A percentile compares a stretch with the other conserved stretches of the same genome.
These are phyloP conservation scores for Temnothorax longispinosus DNA, from an alignment of 1,140 invertebrate species.

Conservation along the genomic window DNA sequence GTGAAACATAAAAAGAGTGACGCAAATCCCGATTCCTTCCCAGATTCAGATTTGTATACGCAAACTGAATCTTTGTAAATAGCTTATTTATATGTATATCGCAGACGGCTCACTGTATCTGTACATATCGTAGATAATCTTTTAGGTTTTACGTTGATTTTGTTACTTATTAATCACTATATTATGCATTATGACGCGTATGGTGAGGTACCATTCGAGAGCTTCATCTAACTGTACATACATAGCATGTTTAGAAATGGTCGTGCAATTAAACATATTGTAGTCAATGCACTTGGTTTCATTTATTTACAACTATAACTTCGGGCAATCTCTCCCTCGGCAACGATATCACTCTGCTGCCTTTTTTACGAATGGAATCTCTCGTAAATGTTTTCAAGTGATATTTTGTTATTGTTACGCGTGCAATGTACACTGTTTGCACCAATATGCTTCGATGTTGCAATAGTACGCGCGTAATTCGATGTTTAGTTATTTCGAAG, in stretches of 20 bases:
- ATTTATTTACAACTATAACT: constrained; percentile 78
- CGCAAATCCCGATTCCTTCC: constrained; percentile 49
- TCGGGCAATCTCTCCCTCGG: constrained; percentile 22
- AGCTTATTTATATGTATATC: constrained; percentile 11
- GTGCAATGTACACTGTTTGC: neutral
- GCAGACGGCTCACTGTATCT: constrained; percentile 47
- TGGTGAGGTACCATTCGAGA: constrained; percentile 52
- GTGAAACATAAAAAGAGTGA: constrained; percentile 40
- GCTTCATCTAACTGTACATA: constrained; percentile 75
- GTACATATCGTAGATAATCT: constrained; percentile 50
- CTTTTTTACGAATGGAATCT: constrained; percentile 22
- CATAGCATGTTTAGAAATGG: constrained; percentile 77
- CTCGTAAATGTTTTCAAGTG: neutral
- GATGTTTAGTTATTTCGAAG: constrained; percentile 33
- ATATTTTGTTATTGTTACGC: constrained; percentile 9
- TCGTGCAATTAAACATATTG: constrained; percentile 78
- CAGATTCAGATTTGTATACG: constrained; percentile 61
- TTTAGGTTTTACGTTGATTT: constrained; percentile 34
- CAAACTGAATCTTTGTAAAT: constrained; percentile 78
- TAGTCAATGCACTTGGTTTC: constrained; percentile 78
- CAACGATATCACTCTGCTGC: neutral
- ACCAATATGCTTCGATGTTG: constrained; percentile 16
- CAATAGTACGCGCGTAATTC: neutral
- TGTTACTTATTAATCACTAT: constrained; percentile 46
- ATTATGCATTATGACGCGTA: constrained; percentile 61